Percentiles rank a stretch among this genome's conserved stretches.
These are phyloP conservation scores for Oreotrochilus melanogaster DNA, from an alignment of 2,113 vertebrate genomes.

Conservation along the genomic window DNA sequence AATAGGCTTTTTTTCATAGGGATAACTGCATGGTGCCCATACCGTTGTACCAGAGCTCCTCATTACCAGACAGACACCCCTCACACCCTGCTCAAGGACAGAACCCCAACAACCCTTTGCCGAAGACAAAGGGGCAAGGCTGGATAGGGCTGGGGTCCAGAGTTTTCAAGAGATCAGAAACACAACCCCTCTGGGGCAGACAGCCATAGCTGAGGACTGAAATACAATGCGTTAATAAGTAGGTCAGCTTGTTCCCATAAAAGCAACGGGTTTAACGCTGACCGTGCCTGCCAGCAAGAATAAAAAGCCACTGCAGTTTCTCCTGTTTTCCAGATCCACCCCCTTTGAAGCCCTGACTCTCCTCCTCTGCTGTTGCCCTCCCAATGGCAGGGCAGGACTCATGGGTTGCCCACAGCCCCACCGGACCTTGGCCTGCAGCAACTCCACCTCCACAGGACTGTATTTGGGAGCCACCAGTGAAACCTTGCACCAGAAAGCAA, in stretches of 20 bases:
- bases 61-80: fast-evolving
- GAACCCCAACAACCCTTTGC: background rate
- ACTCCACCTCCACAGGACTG: background rate
- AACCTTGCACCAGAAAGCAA: slow-evolving; percentile 43
- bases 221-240: slow-evolving; percentile 56
- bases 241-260: slow-evolving; percentile 58
- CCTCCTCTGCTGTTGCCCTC: background rate
- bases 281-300: background rate
- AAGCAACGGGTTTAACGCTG: background rate
- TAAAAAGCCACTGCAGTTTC: background rate
- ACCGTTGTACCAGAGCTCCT: background rate
- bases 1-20: background rate
- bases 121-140: background rate
- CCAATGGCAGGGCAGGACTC: background rate
- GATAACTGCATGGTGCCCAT: fast-evolving
- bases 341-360: fast-evolving
- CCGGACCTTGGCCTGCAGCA: background rate
- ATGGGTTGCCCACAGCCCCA: fast-evolving
- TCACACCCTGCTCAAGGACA: background rate
- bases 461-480: background rate
- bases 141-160: background rate
- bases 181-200: background rate
- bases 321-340: background rate
- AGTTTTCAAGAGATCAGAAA: background rate
- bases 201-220: background rate